Evolutionary conservation across 2,113 vertebrate species (phyloP).

Genomic region (Dryoscopus gambensis): DNA sequence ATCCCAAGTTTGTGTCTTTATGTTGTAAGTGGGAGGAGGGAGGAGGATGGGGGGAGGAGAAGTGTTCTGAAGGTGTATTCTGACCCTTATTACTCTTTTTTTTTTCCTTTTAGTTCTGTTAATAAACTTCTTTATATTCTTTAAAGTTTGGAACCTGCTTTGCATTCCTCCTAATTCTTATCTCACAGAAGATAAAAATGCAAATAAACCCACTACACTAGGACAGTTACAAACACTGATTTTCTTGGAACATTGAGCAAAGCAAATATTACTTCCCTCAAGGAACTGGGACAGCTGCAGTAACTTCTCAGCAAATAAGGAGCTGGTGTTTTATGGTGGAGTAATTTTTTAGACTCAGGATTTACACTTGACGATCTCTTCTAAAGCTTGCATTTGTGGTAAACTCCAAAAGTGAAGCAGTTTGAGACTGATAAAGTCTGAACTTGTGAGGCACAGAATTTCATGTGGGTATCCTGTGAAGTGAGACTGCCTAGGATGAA

Average conservation of each 20-base stretch:
- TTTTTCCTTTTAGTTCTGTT: too few species aligned
- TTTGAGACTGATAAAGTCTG: neutral
- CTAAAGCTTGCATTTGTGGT: neutral
- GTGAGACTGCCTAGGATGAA: neutral
- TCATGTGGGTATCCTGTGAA: neutral
- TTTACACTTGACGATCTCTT: neutral
- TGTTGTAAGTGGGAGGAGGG: too few species aligned
- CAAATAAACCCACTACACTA: too few species aligned
- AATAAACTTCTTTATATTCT: too few species aligned
- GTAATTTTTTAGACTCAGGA: conserved; percentile 1
- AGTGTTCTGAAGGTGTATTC: too few species aligned
- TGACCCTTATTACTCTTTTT: too few species aligned
- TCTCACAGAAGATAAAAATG: too few species aligned
- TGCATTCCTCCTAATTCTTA: too few species aligned
- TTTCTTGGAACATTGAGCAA: neutral
- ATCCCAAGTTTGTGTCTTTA: too few species aligned
- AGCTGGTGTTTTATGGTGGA: neutral
- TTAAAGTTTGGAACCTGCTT: too few species aligned
- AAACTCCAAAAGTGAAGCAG: neutral
- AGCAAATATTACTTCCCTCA: neutral
- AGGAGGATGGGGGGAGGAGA: too few species aligned
- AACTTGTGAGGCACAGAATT: neutral
- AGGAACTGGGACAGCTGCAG: conserved; percentile 3
- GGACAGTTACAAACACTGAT: neutral
- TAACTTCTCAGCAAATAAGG: neutral